Evolutionary conservation across 2,113 vertebrate species (phyloP), one percentile per base, ranked within the genome.

Genomic region (Lethenteron camtschaticum): DNA sequence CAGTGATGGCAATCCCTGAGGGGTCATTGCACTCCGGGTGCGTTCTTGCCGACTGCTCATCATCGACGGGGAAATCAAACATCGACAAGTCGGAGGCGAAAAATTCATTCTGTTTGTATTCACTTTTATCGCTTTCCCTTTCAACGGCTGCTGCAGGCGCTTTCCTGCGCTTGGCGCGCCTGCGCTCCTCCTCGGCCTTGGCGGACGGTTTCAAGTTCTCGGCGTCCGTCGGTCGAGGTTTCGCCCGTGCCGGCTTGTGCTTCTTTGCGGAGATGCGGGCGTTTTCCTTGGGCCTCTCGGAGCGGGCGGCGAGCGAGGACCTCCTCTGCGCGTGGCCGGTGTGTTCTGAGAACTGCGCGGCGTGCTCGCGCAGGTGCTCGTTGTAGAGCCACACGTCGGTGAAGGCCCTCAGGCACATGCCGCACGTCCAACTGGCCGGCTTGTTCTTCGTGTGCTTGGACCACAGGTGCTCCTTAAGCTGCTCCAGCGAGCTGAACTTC

Each of bases 341-440:
- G 41, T 41, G 41, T 41, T 41, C 41, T 6, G 90, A 90, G 1
- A 96, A 97, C 74, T 89, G 87, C 0, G 85, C 85, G 68, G 95
- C 91, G 0, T 99, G 95, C 10, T 95, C 91, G 12, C 89, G 80
- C 9, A 99, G 78, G 72, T 99, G 95, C 73, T 96, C 89, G 0
- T 99, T 99, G 78, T 95, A 95, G 90, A 95, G 90, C 91, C 92
- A 97, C 18, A 96, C 83, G 0, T 94, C 89, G 0, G 89, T 85
- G 73, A 92, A 91, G 79, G 90, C 88, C 79, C 89, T 86, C 73
- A 92, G 80, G 73, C 95, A 97, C 92, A 99, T 97, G n/a, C 92
- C 95, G 1, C 95, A 97, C 11, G 87, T 86, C 95, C 95, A 99
- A 56, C 88, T 81, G 2, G 90, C 89, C 0, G 84, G 85, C 72